Conservation (phyloP, 1,140 invertebrate genomes). For the Leptopilina clavipes region DNA sequence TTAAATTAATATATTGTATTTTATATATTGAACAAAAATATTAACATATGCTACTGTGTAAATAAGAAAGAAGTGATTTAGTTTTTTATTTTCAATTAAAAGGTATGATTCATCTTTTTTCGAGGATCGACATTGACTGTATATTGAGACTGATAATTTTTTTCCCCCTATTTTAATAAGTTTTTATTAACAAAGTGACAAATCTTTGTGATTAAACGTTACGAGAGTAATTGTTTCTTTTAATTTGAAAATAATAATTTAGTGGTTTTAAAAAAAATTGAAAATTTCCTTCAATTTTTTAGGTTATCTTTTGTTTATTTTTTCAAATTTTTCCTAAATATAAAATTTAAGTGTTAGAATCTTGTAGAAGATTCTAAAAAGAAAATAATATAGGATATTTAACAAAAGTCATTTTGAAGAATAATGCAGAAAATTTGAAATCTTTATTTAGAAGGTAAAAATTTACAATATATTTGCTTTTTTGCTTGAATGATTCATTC, state of each 20-base stretch:
- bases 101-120: constrained; percentile 15
- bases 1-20: background rate
- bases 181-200: background rate
- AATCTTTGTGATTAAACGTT: no score
- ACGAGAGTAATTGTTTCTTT: no score
- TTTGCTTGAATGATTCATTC: background rate
- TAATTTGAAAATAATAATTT: background rate
- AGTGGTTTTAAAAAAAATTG: background rate
- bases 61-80: constrained; percentile 16
- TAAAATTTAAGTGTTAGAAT: background rate
- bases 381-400: background rate
- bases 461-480: background rate
- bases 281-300: background rate
- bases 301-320: constrained; percentile 34
- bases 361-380: background rate
- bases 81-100: background rate
- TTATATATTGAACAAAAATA: background rate
- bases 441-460: background rate
- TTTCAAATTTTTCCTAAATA: background rate
- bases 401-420: background rate
- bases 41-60: background rate
- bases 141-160: constrained; percentile 3
- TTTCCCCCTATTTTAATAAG: background rate
- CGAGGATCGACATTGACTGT: background rate
- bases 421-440: background rate